Evolutionary conservation across 2,113 vertebrate genomes (phyloP).

Genomic region (Nibea albiflora): DNA sequence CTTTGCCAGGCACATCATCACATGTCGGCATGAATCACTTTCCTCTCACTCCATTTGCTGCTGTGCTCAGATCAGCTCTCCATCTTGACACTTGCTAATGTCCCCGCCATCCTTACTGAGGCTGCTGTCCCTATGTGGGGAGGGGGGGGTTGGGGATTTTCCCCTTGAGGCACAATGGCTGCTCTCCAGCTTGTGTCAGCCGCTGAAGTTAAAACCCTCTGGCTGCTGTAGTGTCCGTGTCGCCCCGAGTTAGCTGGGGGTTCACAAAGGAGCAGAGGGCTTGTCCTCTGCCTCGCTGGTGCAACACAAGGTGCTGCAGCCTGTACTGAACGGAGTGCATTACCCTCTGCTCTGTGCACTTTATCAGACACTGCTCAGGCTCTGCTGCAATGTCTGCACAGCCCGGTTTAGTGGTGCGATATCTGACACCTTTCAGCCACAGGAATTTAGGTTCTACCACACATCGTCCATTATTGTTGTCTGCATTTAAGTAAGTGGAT

Average conservation of each 20-base stretch:
- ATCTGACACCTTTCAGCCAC: not conserved
- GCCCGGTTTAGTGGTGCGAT: not conserved
- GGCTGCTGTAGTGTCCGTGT: constrained; percentile 52
- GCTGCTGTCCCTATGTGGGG: constrained; percentile 3
- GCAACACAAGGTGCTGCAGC: constrained; percentile 30
- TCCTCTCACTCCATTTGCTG: constrained; percentile 52
- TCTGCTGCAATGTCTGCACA: constrained; percentile 12
- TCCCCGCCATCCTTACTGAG: constrained; percentile 31
- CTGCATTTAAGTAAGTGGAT: too few species aligned
- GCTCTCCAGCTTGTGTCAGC: constrained; percentile 58
- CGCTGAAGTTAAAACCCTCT: constrained; percentile 48
- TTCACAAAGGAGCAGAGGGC: constrained; percentile 25
- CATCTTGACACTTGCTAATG: constrained; percentile 63
- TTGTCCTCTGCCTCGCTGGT: constrained; percentile 28
- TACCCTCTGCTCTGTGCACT: constrained; percentile 21
- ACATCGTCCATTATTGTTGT: not conserved
- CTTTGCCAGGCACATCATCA: constrained; percentile 52
- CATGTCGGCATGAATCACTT: constrained; percentile 57
- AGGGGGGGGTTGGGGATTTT: not conserved
- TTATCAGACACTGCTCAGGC: constrained; percentile 15
- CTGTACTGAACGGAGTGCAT: constrained; percentile 18
- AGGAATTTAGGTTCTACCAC: not conserved
- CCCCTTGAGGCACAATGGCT: constrained; percentile 49
- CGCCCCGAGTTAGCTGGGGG: constrained; percentile 45
- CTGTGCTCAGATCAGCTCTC: constrained; percentile 44